phyloP scores from a whole-genome alignment of 2,113 vertebrate species.

The Ammodytes dubius region DNA sequence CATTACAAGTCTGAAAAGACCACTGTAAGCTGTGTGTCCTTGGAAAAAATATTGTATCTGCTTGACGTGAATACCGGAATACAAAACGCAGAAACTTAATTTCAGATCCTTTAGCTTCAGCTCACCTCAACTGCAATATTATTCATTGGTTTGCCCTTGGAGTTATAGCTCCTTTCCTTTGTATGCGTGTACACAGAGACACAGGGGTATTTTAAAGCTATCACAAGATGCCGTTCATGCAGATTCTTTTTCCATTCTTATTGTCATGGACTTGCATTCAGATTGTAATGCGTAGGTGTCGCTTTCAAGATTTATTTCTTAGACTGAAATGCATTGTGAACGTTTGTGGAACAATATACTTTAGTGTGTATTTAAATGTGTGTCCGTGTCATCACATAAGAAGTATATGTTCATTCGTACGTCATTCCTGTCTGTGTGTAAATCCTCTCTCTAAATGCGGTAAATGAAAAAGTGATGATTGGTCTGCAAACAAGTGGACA shows the following conservation, averaged over 20 bases:
- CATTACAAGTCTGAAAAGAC: background rate
- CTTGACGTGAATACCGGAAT: background rate
- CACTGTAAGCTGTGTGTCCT: background rate
- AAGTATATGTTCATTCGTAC: constrained; percentile 29
- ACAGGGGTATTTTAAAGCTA: constrained; percentile 3
- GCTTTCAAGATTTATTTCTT: background rate
- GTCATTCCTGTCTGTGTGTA: constrained; percentile 40
- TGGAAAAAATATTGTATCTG: background rate
- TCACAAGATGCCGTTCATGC: constrained; percentile 6
- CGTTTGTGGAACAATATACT: background rate
- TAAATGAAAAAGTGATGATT: constrained; percentile 69
- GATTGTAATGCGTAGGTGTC: background rate
- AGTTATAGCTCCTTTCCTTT: constrained; percentile 27
- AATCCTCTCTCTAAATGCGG: constrained; percentile 54
- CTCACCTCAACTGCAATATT: constrained; percentile 5
- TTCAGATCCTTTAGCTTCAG: constrained; percentile 18
- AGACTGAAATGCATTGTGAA: background rate
- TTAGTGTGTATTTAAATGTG: constrained; percentile 12
- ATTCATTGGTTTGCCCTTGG: constrained; percentile 36
- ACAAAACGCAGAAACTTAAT: constrained; percentile 5
- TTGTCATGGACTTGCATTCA: background rate
- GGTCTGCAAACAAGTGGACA: constrained; percentile 61
- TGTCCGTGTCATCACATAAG: constrained; percentile 30
- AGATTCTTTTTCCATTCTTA: constrained; percentile 3
- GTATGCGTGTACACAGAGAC: background rate